These are phyloP conservation scores for Xestia c-nigrum DNA, from an alignment of 2,888 invertebrate species.

Conservation along the genomic window DNA sequence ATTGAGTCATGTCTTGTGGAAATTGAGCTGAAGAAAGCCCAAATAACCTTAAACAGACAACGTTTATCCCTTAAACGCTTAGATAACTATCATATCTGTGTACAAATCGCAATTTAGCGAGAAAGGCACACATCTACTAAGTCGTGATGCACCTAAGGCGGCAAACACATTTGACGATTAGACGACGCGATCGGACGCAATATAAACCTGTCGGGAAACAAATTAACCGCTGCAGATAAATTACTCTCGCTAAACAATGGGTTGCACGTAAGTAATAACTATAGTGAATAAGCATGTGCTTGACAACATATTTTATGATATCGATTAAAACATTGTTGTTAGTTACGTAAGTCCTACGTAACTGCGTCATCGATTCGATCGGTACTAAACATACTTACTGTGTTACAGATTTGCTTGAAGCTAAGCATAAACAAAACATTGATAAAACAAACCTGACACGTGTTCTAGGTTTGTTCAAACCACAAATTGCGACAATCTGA, in stretches of 20 bases:
- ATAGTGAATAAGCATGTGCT: slow-evolving; percentile 28
- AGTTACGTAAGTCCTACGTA: slow-evolving; percentile 26
- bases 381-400: background rate
- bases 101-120: slow-evolving; percentile 74
- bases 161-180: slow-evolving; percentile 59
- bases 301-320: slow-evolving; percentile 49
- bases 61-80: slow-evolving; percentile 75
- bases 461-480: slow-evolving; percentile 1
- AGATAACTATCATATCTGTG: slow-evolving; percentile 74
- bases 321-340: slow-evolving; percentile 17
- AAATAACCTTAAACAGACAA: slow-evolving; percentile 67
- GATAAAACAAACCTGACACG: slow-evolving; percentile 19
- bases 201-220: slow-evolving; percentile 49
- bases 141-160: slow-evolving; percentile 74
- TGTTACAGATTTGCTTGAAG: slow-evolving; percentile 12
- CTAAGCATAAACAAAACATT: slow-evolving; percentile 22
- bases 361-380: background rate
- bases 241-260: slow-evolving; percentile 54
- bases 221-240: slow-evolving; percentile 49
- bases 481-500: slow-evolving; percentile 19
- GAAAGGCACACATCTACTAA: slow-evolving; percentile 73
- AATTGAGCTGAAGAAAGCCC: slow-evolving; percentile 61
- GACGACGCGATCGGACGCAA: slow-evolving; percentile 33
- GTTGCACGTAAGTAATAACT: slow-evolving; percentile 33
- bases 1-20: slow-evolving; percentile 40